Evolutionary conservation across 2,797 vertebrate species (phyloP).

Genomic region (Myotis planiceps): DNA sequence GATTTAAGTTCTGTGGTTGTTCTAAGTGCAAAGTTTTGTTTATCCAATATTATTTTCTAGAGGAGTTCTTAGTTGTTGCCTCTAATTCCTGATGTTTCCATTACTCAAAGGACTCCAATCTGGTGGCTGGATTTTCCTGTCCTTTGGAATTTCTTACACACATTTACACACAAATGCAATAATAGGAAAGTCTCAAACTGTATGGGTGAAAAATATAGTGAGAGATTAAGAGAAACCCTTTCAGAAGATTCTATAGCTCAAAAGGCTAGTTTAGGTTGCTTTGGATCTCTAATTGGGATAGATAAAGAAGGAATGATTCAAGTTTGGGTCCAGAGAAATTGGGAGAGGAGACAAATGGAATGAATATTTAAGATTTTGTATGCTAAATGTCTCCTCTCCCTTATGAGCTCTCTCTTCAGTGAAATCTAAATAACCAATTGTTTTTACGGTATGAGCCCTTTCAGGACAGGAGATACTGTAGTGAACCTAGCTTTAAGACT

Average conservation of each 20-base stretch:
- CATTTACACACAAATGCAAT: not conserved
- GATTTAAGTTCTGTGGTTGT: not conserved
- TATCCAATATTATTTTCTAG: not conserved
- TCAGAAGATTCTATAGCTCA: not conserved
- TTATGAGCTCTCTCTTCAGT: not conserved
- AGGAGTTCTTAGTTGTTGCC: not conserved
- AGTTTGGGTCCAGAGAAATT: not conserved
- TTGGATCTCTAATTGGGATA: not conserved
- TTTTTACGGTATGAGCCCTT: not conserved
- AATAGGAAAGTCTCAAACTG: not conserved
- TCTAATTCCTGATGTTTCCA: not conserved
- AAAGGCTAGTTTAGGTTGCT: not conserved
- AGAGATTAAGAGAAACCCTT: not conserved
- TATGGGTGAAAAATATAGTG: not conserved
- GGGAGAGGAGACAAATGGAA: not conserved
- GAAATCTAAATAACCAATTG: not conserved
- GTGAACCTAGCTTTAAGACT: not conserved
- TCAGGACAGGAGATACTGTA: not conserved
- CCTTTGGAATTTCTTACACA: not conserved
- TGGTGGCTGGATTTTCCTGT: not conserved
- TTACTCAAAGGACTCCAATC: not conserved
- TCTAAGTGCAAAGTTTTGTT: not conserved
- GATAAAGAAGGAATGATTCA: not conserved
- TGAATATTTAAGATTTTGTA: not conserved
- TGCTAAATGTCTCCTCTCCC: not conserved